Evolutionary conservation across 2,797 vertebrate genomes (phyloP), one percentile per base, ranked within the genome.

Genomic region (Myotis myotis): DNA sequence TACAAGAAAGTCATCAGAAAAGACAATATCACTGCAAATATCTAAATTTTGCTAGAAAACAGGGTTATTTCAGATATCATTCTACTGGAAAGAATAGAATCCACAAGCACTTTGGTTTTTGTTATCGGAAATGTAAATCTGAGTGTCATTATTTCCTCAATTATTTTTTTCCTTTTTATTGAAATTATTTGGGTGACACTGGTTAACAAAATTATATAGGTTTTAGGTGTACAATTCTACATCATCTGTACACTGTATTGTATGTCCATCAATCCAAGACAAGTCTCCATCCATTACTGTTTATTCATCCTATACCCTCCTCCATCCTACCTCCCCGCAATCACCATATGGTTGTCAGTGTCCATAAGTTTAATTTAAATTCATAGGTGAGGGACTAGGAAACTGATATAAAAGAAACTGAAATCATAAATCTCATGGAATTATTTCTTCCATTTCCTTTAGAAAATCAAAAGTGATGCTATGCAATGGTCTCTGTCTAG

Each of bases 361-460:
- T 68, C n/a, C n/a, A 33, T 36, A 68, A 19, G 8, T 33, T 64
- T 68, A 68, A 92, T 92, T 92, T 87, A 93, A 87, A 92, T 51
- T 93, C 55, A 90, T 83, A 90, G 44, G 44, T 64, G 5, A 75
- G 51, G 84, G 20, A 33, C 22, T 23, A 33, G 44, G 19, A 84
- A 87, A 81, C 16, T 47, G 49, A 68, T 87, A 91, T 10, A 8
- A 95, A 76, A 68, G 30, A 93, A 94, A 89, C 7, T 62, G 28
- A 96, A 94, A 91, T 64, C 62, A 88, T 28, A 79, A 84, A 93
- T 28, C 22, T 33, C 22, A 22, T 70, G 33, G 79, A 94, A 64
- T 57, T 0, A 23, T 79, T 47, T 53, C 33, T 91, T 71, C 28
- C 25, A 64, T 68, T 80, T 75, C 11, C 28, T 74, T 87, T 53